These are phyloP conservation scores for Pyrgilauda ruficollis DNA, from an alignment of 2,113 vertebrate genomes.

Conservation along the genomic window DNA sequence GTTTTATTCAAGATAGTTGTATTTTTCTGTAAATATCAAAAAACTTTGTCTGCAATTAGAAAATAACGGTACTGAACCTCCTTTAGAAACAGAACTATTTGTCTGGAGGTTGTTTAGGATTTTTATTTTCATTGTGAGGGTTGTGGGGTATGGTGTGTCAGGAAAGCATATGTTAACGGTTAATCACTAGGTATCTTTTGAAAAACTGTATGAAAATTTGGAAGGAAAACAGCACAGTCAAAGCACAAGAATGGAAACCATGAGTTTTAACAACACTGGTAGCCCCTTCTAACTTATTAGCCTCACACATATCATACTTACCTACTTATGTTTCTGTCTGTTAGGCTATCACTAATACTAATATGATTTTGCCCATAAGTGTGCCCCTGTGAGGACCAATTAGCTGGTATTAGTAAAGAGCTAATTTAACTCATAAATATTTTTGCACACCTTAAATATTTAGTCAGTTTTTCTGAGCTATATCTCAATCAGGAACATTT, in stretches of 20 bases:
- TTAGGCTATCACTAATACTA: neutral
- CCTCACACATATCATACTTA: neutral
- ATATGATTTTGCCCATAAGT: neutral
- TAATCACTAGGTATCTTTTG: neutral
- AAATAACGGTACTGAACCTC: conserved; percentile 2
- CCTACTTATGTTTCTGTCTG: neutral
- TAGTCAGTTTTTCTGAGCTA: neutral
- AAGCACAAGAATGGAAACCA: neutral
- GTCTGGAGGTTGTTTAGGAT: neutral
- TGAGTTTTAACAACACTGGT: neutral
- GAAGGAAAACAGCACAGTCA: neutral
- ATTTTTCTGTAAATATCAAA: conserved; percentile 63
- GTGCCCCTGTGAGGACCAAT: neutral
- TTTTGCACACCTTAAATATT: conserved; percentile 2
- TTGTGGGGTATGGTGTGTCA: neutral
- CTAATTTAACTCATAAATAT: conserved; percentile 15
- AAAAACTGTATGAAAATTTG: neutral
- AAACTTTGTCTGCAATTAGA: neutral
- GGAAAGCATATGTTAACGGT: neutral
- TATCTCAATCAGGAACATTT: neutral
- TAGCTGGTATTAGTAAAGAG: neutral
- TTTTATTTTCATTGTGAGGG: neutral
- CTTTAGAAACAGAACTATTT: neutral
- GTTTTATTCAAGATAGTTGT: conserved; percentile 36
- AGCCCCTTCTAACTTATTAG: neutral